Base-by-base conservation (phyloP, 1,140 invertebrate genomes). In the Holcopasites calliopsidis region DNA sequence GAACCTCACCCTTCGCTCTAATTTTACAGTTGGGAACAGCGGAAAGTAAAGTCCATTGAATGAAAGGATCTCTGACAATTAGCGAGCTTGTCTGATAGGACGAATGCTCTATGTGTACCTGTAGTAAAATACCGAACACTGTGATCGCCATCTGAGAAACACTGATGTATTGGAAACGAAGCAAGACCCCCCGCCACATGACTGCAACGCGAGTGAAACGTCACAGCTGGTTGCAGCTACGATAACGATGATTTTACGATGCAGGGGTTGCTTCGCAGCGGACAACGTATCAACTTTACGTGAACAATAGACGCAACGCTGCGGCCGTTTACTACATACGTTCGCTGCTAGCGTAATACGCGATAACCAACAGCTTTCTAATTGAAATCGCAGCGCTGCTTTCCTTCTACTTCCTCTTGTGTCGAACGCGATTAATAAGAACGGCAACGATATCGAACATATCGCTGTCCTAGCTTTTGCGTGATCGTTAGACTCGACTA, bases 201-300 rank as follows among this genome's bases (percentile, higher is more conserved):
- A 66, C 54, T 66, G n/a, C 49, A 33, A 21, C 35, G 33, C 47
- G 49, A 54, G 49, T 26, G 49, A 64, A 65, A 65, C 58, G 47
- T 65, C 38, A 42, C 70, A n/a, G n/a, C 7, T 31, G 33, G 0
- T 52, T 31, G 8, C 35, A 42, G 31, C n/a, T 11, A 47, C 21
- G 16, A 31, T 38, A 68, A 68, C 18, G 42, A 66, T 52, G 31
- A 69, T 80, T 71, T n/a, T 35, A 40, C 42, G 60, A 70, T 40
- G 31, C 47, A 26, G 38, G 54, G 55, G 76, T 49, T 11, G 44
- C 21, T n/a, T 7, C 16, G 11, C 16, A 44, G 18, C 42, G 31
- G 68, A 68, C 47, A 52, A 79, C 47, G 16, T 52, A 68, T 58
- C 70, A 50, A 57, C 52, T 75, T 79, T 65, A 40, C 54, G 18